These are phyloP conservation scores for Bothrops jararaca DNA, from an alignment of 2,113 vertebrate genomes.

Conservation along the genomic window DNA sequence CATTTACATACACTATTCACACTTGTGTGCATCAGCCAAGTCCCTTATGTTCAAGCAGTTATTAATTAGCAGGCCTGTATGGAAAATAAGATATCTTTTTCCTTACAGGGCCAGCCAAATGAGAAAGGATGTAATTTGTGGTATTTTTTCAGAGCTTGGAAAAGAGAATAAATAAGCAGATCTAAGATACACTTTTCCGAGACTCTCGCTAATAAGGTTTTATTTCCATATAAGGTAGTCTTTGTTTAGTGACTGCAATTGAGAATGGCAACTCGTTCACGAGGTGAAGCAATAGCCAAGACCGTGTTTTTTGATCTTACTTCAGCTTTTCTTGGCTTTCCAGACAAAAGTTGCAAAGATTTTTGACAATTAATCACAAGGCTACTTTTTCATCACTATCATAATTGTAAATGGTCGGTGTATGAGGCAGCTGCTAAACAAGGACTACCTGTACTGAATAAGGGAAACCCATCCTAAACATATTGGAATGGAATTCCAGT, in stretches of 20 bases:
- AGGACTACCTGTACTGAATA: not conserved
- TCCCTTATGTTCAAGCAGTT: not conserved
- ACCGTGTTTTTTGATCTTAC: not conserved
- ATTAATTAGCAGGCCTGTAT: not conserved
- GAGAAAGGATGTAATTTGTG: not conserved
- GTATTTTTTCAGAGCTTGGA: not conserved
- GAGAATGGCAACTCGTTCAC: not conserved
- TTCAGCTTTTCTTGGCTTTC: not conserved
- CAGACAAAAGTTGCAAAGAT: not conserved
- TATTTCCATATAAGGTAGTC: not conserved
- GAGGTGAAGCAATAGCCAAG: not conserved
- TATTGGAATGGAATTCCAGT: not conserved
- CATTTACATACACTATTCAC: not conserved
- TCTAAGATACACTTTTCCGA: not conserved
- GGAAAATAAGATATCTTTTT: not conserved
- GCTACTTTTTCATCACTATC: not conserved
- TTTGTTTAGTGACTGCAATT: not conserved
- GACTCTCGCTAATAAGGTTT: not conserved
- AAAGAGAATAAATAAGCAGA: not conserved
- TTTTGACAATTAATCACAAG: not conserved
- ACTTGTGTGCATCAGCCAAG: not conserved
- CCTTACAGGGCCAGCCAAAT: not conserved
- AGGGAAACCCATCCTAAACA: not conserved
- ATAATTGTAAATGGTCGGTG: not conserved
- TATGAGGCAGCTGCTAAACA: not conserved